phyloP scores from a whole-genome alignment of 2,888 invertebrate genomes.

The Didymodactylos carnosus region DNA sequence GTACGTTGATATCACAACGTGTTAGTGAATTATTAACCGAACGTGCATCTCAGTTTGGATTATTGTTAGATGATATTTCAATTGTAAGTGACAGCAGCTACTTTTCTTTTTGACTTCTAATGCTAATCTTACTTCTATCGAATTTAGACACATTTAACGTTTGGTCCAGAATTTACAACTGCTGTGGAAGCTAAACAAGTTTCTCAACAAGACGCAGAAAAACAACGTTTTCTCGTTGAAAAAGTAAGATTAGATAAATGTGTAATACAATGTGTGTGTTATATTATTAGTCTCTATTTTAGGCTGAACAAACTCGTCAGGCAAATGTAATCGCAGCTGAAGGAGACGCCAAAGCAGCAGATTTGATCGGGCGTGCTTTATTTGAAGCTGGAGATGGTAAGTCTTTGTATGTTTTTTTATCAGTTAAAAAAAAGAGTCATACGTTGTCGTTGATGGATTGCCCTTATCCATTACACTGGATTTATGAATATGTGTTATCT shows the following conservation, averaged over 20 bases:
- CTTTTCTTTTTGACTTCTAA: background rate
- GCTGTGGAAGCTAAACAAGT: conserved; percentile 99
- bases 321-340: conserved; percentile 83
- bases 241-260: conserved; percentile 47
- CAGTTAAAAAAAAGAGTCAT: no score
- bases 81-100: conserved; percentile 45
- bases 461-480: no score
- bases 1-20: conserved; percentile 72
- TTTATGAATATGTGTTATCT: no score
- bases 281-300: background rate
- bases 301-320: conserved; percentile 86
- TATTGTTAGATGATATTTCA: conserved; percentile 92
- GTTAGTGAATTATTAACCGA: conserved; percentile 69
- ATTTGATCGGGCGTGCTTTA: conserved; percentile 73
- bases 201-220: conserved; percentile 96
- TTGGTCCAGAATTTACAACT: conserved; percentile 91
- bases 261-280: conserved; percentile 18
- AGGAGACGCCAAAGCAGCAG: conserved; percentile 87
- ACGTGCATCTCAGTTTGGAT: conserved; percentile 77
- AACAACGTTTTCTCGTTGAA: conserved; percentile 90
- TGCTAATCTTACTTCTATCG: background rate
- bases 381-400: conserved; percentile 62
- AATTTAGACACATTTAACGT: conserved; percentile 75
- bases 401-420: background rate
- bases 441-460: no score